These are phyloP conservation scores for Mobula birostris DNA, from an alignment of 2,113 vertebrate genomes.

Conservation along the genomic window DNA sequence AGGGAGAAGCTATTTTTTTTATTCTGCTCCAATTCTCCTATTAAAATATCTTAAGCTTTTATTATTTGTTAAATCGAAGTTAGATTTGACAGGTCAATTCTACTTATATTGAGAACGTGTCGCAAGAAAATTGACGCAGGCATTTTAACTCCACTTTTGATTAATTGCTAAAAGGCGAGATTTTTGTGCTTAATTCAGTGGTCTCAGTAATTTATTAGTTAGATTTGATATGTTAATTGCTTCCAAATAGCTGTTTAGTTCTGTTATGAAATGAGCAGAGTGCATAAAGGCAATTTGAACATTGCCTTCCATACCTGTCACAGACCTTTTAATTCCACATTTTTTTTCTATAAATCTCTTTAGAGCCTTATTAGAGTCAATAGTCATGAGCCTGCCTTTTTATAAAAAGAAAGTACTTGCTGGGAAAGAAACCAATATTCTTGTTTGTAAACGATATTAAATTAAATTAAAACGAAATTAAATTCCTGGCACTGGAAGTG, in stretches of 20 bases:
- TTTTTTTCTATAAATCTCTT: neutral
- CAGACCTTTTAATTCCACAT: neutral
- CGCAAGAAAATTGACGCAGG: too few species aligned
- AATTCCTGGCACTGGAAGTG: neutral
- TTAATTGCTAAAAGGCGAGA: neutral
- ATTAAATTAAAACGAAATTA: neutral
- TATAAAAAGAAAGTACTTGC: neutral
- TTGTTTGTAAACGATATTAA: neutral
- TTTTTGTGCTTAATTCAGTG: neutral
- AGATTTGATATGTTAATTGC: neutral
- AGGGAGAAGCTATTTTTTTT: neutral
- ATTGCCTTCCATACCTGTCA: neutral
- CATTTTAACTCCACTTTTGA: too few species aligned
- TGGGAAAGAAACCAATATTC: neutral
- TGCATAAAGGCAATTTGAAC: neutral
- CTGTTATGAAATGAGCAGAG: neutral
- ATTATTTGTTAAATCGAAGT: neutral
- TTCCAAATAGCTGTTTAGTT: neutral
- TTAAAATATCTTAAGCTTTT: neutral
- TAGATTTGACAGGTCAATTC: neutral
- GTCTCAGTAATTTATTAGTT: neutral
- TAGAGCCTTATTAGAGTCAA: neutral
- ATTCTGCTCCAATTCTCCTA: neutral
- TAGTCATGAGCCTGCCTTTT: neutral
- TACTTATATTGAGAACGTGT: neutral